Percentiles rank a stretch among this genome's conserved stretches.
Evolutionary conservation across 2,113 vertebrate genomes (phyloP).

Genomic region (Mionectes macconnelli): DNA sequence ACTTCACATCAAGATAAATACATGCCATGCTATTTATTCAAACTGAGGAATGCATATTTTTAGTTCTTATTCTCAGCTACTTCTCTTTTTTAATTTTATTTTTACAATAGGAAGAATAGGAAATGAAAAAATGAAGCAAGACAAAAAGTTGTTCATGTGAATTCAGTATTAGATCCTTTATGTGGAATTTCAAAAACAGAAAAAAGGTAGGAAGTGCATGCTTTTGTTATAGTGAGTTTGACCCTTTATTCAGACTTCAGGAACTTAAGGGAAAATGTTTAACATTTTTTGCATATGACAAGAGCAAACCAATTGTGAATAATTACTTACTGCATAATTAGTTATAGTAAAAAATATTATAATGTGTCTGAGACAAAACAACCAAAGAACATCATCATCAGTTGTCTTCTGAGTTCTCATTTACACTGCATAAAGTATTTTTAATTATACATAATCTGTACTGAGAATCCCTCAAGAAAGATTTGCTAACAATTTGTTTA

Average conservation of each 20-base stretch:
- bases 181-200: neutral
- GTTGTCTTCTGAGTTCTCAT: neutral
- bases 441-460: neutral
- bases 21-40: neutral
- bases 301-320: neutral
- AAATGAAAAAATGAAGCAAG: neutral
- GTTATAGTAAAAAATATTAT: neutral
- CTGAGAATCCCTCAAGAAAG: conserved; percentile 6
- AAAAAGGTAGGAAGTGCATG: neutral
- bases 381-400: neutral
- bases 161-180: neutral
- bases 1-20: neutral
- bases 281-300: neutral
- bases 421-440: neutral
- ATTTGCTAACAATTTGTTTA: neutral
- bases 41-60: neutral
- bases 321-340: neutral
- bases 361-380: neutral
- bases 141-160: neutral
- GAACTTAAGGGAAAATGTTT: neutral
- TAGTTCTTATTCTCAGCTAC: neutral
- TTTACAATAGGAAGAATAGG: neutral
- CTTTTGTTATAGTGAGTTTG: neutral
- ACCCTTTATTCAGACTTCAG: neutral
- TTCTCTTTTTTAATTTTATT: neutral